phyloP scores from a whole-genome alignment of 2,888 invertebrate genomes.

The Ceriagrion tenellum region DNA sequence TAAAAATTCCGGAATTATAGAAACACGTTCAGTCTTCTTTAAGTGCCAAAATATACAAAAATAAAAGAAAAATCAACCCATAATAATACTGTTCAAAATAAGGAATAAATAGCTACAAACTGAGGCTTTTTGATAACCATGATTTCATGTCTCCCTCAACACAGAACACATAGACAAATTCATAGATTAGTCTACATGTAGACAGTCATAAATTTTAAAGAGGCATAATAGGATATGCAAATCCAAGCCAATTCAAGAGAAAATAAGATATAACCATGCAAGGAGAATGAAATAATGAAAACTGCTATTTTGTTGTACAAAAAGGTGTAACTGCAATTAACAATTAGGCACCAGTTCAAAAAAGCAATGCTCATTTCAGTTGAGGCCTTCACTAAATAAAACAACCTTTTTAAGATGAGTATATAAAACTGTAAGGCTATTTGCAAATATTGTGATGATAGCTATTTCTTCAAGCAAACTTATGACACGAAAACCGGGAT shows the following conservation, averaged over 20 bases:
- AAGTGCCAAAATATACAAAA: conserved; percentile 29
- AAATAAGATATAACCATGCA: background rate
- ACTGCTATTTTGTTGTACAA: background rate
- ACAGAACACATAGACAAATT: background rate
- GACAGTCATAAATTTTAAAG: background rate
- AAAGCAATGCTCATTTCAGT: background rate
- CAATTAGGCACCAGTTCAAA: background rate
- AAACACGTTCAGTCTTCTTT: conserved; percentile 48
- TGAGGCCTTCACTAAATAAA: background rate
- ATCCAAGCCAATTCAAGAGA: background rate
- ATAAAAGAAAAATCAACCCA: conserved; percentile 35
- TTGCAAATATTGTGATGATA: no score
- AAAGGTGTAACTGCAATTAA: background rate
- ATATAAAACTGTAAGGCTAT: no score
- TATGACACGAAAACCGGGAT: no score
- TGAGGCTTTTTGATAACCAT: background rate
- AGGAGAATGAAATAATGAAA: background rate
- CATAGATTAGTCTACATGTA: background rate
- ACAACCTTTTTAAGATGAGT: background rate
- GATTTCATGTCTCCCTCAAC: background rate
- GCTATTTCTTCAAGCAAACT: no score
- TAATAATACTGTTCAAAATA: conserved; percentile 56
- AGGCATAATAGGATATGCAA: background rate
- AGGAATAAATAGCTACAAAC: conserved; percentile 8
- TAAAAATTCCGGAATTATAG: conserved; percentile 12